Evolutionary conservation across 2,888 invertebrate genomes (phyloP).

Genomic region (Orthosia cruda): DNA sequence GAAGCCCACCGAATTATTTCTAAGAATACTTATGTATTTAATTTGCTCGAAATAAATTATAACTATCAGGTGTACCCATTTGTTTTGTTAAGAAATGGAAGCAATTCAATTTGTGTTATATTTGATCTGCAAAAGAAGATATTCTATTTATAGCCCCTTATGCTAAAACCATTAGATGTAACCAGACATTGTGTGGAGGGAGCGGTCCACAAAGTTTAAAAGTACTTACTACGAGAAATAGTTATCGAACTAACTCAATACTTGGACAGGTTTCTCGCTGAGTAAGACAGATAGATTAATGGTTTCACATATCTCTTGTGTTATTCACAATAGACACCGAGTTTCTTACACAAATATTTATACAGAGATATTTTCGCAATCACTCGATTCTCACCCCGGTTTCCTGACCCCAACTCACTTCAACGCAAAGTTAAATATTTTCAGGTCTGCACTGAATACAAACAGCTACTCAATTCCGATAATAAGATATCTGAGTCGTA

Average conservation of each 20-base stretch:
- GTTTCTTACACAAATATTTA: conserved; percentile 69
- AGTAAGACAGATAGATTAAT: conserved; percentile 68
- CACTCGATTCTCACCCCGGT: conserved; percentile 73
- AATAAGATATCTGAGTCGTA: conserved; percentile 68
- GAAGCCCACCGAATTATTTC: conserved; percentile 14
- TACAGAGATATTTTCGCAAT: conserved; percentile 71
- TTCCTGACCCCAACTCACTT: conserved; percentile 79
- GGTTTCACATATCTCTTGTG: conserved; percentile 67
- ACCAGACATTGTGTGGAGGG: conserved; percentile 17
- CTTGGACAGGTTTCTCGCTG: conserved; percentile 61
- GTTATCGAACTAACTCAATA: conserved; percentile 66
- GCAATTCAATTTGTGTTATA: background rate
- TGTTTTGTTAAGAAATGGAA: conserved; percentile 5
- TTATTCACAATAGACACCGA: conserved; percentile 70
- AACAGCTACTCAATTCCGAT: conserved; percentile 72
- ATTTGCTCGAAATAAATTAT: conserved; percentile 16
- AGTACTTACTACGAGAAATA: conserved; percentile 59
- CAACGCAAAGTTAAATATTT: conserved; percentile 74
- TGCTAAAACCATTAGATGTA: background rate
- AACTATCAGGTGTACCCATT: background rate
- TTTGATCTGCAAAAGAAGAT: conserved; percentile 1
- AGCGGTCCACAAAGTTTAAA: conserved; percentile 60
- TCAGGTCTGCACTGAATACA: conserved; percentile 69
- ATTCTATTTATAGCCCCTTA: background rate
- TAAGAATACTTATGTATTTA: conserved; percentile 18